These are phyloP conservation scores for Bombus impatiens DNA, from an alignment of 1,140 invertebrate genomes.

Conservation along the genomic window DNA sequence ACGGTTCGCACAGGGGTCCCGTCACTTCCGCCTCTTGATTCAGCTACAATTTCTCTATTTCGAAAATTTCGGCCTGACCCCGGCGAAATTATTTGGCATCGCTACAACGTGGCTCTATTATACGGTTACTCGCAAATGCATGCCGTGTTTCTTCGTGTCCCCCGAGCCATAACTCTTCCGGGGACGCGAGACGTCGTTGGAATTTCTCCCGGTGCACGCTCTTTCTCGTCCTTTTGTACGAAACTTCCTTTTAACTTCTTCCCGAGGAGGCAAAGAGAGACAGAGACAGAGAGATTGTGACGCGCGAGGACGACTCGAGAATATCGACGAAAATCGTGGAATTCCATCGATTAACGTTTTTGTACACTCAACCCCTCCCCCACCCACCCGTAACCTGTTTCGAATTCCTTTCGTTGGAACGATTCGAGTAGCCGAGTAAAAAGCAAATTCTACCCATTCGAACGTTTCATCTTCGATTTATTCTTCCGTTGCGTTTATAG, in stretches of 20 bases:
- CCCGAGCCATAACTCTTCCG: constrained; percentile 63
- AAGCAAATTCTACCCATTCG: background rate
- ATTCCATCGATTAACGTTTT: constrained; percentile 49
- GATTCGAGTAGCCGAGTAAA: background rate
- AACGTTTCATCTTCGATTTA: background rate
- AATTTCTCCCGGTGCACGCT: constrained; percentile 52
- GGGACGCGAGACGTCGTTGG: constrained; percentile 58
- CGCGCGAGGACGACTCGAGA: constrained; percentile 52
- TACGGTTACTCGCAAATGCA: constrained; percentile 64
- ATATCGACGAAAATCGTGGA: constrained; percentile 57
- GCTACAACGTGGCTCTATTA: constrained; percentile 57
- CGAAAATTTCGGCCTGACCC: constrained; percentile 51
- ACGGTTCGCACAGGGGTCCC: too few species aligned
- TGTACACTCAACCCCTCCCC: background rate
- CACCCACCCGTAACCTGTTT: background rate
- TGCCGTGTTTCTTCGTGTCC: constrained; percentile 65
- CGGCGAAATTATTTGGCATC: constrained; percentile 56
- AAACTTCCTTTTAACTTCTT: constrained; percentile 58
- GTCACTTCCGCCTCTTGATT: too few species aligned
- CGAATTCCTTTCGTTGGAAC: constrained; percentile 6
- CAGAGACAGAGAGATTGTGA: background rate
- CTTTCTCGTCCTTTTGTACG: constrained; percentile 34
- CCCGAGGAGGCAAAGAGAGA: background rate
- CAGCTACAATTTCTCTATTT: constrained; percentile 45
- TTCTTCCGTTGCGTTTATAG: background rate